Base-by-base conservation (phyloP, 2,797 vertebrate genomes). In the Vultur gryphus region DNA sequence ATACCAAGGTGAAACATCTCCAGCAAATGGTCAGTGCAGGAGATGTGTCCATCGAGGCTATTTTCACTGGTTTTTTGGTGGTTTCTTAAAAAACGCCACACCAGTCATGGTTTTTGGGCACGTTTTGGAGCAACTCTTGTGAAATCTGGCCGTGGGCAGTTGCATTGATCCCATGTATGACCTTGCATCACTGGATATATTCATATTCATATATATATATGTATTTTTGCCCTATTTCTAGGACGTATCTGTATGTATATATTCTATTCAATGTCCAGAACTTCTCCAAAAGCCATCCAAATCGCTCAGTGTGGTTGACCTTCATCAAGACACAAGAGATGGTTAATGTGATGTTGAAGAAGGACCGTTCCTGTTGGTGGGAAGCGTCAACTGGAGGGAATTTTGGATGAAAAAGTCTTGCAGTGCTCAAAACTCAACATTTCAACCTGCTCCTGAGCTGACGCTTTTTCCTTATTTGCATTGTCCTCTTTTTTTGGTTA, bases 41-140 rank as follows among this genome's bases (percentile, higher is more conserved):
- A 81, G 25, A 20, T 39, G 11, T 10, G 6, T 59, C 62, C n/a
- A 31, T 31, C 41, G 31, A 65, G 46, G 2, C 8, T 24, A 2
- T 65, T 90, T 92, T 89, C 55, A 43, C 54, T 26, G 33, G 0
- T 14, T 87, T 55, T 69, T n/a, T 52, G 2, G 19, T 66, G 26
- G 7, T 33, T 80, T 88, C 26, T 86, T 17, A 33, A 57, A 23
- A 64, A 59, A 11, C 0, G 10, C 7, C 7, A 28, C 7, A n/a
- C 2, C 26, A 29, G 0, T 78, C 3, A 3, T 33, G 14, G 0
- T 8, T 62, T 85, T 44, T 6, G 11, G 41, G 16, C 13, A 3
- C n/a, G 8, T n/a, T 81, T 65, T 81, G 44, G 71, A 86, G 65
- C 21, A 51, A 0, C 21, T 88, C 15, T 41, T 73, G 16, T 65